Base-by-base conservation (phyloP, 2,888 invertebrate genomes). In the Drosophila anomelani region DNA sequence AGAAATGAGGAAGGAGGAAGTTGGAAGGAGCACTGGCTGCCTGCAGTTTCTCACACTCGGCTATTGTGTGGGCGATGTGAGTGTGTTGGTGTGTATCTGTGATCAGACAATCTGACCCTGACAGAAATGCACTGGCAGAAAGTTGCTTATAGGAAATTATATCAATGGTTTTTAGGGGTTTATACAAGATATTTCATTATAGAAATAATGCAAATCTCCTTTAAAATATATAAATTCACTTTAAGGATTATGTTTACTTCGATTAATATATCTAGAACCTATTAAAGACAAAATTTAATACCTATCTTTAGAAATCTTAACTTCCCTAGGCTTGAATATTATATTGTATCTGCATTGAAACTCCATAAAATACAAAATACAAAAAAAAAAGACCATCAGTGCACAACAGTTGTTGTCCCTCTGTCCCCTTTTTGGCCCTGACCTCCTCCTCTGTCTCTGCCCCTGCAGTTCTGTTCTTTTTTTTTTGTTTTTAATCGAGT, bases 1-100 rank as follows among this genome's bases (percentile, higher is more conserved):
- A 20, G 20, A 23, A 23, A 23, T 23, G 23, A 38, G 63, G 32
- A 73, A 47, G 4, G 23, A 49, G 47, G 58, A 56, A 74, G 23
- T 46, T 26, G 68, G 49, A 41, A 54, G 20, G n/a, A 55, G 41
- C 80, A 61, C 76, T 26, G 71, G 20, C 71, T 71, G 70, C 69
- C 70, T 69, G 75, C 76, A 78, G 75, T 72, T 78, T 89, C 85
- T 80, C 89, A 82, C 87, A 78, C 77, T 84, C 87, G 85, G 80
- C 75, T 70, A 79, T 58, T 85, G 70, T 86, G 84, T 86, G 86
- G 83, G 88, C 67, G 82, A 67, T 49, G 55, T 46, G 51, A 44
- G 54, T 39, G 55, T 58, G 38, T 38, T 41, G 34, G 47, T 43
- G 54, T 34, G 44, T 43, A 36, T 53, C 51, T 53, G 51, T 53